Evolutionary conservation across 2,888 invertebrate species (phyloP).

Genomic region (Microctonus brassicae): DNA sequence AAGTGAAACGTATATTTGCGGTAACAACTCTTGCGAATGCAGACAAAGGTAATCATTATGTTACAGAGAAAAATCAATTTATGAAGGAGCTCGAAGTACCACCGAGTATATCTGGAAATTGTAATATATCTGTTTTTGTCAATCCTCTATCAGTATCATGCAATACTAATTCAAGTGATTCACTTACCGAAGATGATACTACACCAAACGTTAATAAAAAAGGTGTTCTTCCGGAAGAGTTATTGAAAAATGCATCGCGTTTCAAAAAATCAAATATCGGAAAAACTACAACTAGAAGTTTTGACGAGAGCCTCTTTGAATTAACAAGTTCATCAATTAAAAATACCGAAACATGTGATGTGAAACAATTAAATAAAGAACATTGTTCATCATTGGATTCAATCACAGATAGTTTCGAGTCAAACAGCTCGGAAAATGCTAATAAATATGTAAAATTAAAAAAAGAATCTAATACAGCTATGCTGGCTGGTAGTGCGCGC

Average conservation of each 20-base stretch:
- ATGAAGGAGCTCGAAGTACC: conserved; percentile 71
- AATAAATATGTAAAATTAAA: conserved; percentile 38
- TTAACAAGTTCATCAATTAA: conserved; percentile 49
- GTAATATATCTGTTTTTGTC: conserved; percentile 77
- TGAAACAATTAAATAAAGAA: conserved; percentile 61
- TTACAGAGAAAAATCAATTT: conserved; percentile 68
- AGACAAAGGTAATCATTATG: conserved; percentile 68
- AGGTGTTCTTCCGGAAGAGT: conserved; percentile 54
- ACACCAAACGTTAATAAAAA: conserved; percentile 49
- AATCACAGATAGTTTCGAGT: conserved; percentile 64
- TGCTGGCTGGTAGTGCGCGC: conserved; percentile 59
- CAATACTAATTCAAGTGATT: conserved; percentile 64
- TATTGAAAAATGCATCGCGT: conserved; percentile 64
- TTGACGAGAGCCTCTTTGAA: conserved; percentile 66
- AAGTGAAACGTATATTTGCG: conserved; percentile 72
- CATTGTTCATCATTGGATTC: conserved; percentile 64
- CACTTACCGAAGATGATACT: conserved; percentile 63
- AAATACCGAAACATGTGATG: conserved; percentile 49
- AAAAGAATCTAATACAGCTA: conserved; percentile 29
- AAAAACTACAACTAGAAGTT: conserved; percentile 61
- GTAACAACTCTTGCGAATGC: conserved; percentile 71
- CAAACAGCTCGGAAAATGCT: conserved; percentile 62
- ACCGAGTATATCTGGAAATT: conserved; percentile 70
- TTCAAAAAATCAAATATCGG: conserved; percentile 63
- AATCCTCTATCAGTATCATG: conserved; percentile 73